Base-by-base conservation (phyloP, 2,888 invertebrate species). In the Drosophila tanythrix region DNA sequence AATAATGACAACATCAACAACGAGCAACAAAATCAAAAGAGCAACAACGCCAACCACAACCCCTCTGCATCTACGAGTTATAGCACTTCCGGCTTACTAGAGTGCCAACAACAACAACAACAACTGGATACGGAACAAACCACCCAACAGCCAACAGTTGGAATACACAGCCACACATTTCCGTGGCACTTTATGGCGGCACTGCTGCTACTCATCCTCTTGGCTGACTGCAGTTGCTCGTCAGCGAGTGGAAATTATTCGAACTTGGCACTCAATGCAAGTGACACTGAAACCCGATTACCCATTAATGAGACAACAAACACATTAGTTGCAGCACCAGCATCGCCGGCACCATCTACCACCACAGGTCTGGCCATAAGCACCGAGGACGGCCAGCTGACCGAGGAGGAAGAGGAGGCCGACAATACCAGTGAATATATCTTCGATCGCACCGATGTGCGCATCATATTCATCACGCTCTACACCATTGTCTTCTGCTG, bases 401-500 rank as follows among this genome's bases (percentile, higher is more conserved):
- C 69, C 38, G 64, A 76, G 68, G 81, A 82, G 43, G 75, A 80
- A 53, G 72, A 83, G 57, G 80, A 82, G 15, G 82, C 75, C 2
- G 88, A 94, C 66, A 74, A 74, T 35, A 76, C 82, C 52, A 95
- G 95, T 74, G 96, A 96, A 71, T 96, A 95, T 91, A 96, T 97
- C 82, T 96, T 96, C 90, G 96, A 97, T 92, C 94, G 96, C 87
- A 94, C 94, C 60, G 96, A 96, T 92, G 95, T 97, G 64, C 94
- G 95, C 90, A 94, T 95, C 59, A 95, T 96, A 88, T 96, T 97
- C 92, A 96, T 96, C 89, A 95, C 95, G 0, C 93, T 97, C 35
- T 97, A 97, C 91, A 95, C 96, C 2, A 93, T 96, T 76, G 97
- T 97, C 27, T 97, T 97, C 92, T 96, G 96, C 92, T 95, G 96